These are phyloP conservation scores for Stictocephala bisonia DNA, from an alignment of 2,888 invertebrate genomes.

Conservation along the genomic window DNA sequence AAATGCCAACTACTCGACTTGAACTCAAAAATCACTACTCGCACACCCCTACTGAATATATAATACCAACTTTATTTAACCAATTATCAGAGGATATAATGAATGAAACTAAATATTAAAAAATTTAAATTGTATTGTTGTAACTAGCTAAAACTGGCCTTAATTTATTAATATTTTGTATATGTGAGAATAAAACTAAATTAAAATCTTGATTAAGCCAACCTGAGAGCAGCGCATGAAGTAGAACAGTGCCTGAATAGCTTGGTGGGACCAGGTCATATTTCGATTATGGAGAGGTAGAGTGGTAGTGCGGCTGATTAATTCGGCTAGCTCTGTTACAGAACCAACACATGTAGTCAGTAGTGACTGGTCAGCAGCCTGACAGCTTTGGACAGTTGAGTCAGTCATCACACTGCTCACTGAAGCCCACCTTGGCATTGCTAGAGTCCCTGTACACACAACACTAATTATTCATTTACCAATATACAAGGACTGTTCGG, in stretches of 20 bases:
- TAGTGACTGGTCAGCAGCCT: conserved; percentile 73
- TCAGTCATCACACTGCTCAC: conserved; percentile 55
- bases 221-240: conserved; percentile 93
- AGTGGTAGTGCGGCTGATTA: conserved; percentile 69
- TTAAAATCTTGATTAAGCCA: no score
- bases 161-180: no score
- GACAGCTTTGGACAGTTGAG: conserved; percentile 51
- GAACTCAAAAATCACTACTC: no score
- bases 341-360: conserved; percentile 92
- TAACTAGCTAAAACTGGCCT: no score
- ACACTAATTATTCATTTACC: no score
- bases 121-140: neutral
- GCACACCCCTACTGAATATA: no score
- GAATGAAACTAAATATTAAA: no score
- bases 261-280: conserved; percentile 63
- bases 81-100: no score
- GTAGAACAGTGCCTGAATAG: conserved; percentile 85
- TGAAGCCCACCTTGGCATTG: conserved; percentile 83
- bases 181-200: no score
- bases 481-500: no score
- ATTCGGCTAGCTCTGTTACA: conserved; percentile 79
- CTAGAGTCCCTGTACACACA: conserved; percentile 86
- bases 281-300: conserved; percentile 55
- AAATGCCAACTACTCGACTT: no score
- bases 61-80: no score